Base-by-base conservation (phyloP, 2,113 vertebrate species). In the Phrynosoma blainvillii region DNA sequence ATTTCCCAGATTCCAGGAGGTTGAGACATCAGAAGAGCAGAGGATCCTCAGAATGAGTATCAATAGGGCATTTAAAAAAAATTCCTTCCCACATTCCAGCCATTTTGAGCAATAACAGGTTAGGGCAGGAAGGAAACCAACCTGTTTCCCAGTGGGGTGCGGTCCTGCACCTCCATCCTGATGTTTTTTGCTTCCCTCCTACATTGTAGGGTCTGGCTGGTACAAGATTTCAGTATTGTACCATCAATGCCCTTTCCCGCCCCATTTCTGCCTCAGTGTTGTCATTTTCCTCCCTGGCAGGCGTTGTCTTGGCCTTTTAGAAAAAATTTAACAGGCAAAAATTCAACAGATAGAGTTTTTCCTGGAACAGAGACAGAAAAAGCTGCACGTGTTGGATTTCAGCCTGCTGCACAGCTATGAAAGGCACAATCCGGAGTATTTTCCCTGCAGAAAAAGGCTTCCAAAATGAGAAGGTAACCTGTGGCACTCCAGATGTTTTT, bases 121-220 rank as follows among this genome's bases (percentile, higher is more conserved):
- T 40, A 10, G n/a, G 62, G 84, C 88, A 89, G 59, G 87, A 70
- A n/a, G 2, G 11, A 4, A 9, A 2, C n/a, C 76, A 89, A 86
- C 78, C 71, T 82, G 84, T 86, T 85, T 56, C 27, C n/a, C n/a
- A 12, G 23, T 14, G 73, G 71, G 88, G 84, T 74, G 88, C 21
- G 84, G 68, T 14, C 32, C 25, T 6, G 14, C 42, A 3, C 2
- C 59, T 70, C 36, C 74, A 23, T 18, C 16, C 27, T 2, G 25
- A 16, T 52, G 73, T 32, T n/a, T 81, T 82, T 76, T 42, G 36
- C 47, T 23, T 73, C 52, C 74, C 32, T 73, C 87, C 75, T 70
- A 71, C 65, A 79, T 21, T 8, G 0, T 5, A 47, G 25, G 25
- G 14, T 30, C 42, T 14, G 32, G 52, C 59, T 23, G 25, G 59